Evolutionary conservation across 2,113 vertebrate genomes (phyloP), one percentile per base, ranked within the genome.

Genomic region (Solea solea): DNA sequence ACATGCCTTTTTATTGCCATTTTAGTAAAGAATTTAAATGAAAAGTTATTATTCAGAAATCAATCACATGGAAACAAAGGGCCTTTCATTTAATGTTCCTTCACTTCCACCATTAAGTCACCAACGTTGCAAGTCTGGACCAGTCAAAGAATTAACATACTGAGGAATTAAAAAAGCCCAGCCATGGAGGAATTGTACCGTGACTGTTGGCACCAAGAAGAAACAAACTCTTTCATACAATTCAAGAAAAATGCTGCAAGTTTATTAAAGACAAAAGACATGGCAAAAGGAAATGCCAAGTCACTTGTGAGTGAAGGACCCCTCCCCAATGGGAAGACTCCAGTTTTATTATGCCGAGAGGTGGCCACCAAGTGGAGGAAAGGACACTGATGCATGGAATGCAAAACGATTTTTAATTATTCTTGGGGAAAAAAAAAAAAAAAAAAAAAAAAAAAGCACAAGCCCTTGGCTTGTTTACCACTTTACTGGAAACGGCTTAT

Each of bases 391-490:
- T 88, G 86, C 82, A 87, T 75, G 64, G 86, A 87, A 90, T 80
- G 84, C 74, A 84, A 83, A 88, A 66, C 72, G 69, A 76, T 74
- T 88, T 86, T 90, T 90, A 89, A 90, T 90, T 90, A 92, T 88
- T 92, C 85, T 86, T 75, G 46, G 84, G 45, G 44, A 45, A 34
- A 34, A 34, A 34, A 34, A 34, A 34, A 34, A 2, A 34, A 34
- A 34, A 34, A 46, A 13, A 48, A 48, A 48, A 48, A 76, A 79
- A 88, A 89, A 89, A 73, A 86, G 81, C 82, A 78, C 55, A 80
- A 84, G 83, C 88, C 89, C 84, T 89, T 80, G 85, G 89, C 89
- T 86, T 92, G 89, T 92, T 92, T 92, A 88, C 84, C 84, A 82
- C 81, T 88, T 91, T 86, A 82, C 86, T 59, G 78, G 84, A 90